Evolutionary conservation across 2,888 invertebrate genomes (phyloP), one percentile per base, ranked within the genome.

Genomic region (Torymus auratus): DNA sequence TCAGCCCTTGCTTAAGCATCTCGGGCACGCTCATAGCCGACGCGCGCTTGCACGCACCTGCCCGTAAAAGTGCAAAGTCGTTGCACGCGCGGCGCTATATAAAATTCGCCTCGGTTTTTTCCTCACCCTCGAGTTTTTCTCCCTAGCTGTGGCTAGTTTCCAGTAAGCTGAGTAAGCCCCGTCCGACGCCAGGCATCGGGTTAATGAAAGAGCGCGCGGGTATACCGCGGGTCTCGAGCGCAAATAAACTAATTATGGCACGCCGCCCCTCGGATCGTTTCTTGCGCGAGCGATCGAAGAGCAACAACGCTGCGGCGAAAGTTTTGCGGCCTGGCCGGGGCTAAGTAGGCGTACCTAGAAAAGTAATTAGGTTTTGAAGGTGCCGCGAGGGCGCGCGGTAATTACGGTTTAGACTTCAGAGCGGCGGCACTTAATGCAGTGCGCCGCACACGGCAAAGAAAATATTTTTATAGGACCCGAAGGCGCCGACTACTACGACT

Each of bases 171-270:
- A 65, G 65, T 74, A 73, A 56, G 58, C 41, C 7, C 7, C 58
- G 2, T n/a, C 15, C 14, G 56, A 68, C 60, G 55, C 61, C 10
- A 41, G 78, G 72, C 70, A 80, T 69, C 73, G 69, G 62, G 60
- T 67, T 80, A 82, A 83, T 80, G 78, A 78, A 78, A 78, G 78
- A 70, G 60, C 65, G 72, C 41, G 7, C 28, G 28, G 5, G 28
- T 3, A 28, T 28, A 28, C 28, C 13, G 53, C 62, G 23, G 50
- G 14, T 28, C 14, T 28, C 67, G 62, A 28, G 81, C 75, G 77
- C 75, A 79, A 84, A 85, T 85, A 81, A 85, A 85, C 87, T 88
- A 88, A 88, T 88, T 87, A 86, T 85, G 83, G 84, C 82, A 84
- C 80, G 84, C 84, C 83, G 84, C 84, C 84, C 56, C n/a, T 84